Evolutionary conservation across 2,888 invertebrate species (phyloP).

Genomic region (Acleris holmiana): DNA sequence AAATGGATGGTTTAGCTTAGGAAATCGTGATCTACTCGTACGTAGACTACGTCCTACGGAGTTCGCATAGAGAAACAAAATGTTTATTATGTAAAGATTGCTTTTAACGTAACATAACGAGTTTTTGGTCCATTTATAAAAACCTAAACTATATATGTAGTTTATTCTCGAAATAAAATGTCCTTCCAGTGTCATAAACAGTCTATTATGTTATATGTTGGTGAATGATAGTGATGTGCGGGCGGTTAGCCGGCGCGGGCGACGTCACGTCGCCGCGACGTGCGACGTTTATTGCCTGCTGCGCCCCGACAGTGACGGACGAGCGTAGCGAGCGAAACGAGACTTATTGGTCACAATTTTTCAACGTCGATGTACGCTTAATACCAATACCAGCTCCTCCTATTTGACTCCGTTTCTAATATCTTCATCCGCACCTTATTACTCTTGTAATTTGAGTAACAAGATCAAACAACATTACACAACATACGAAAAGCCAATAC

Average conservation of each 20-base stretch:
- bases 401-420: slow-evolving; percentile 57
- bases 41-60: too few relatives aligned
- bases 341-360: slow-evolving; percentile 76
- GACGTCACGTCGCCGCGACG: slow-evolving; percentile 40
- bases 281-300: slow-evolving; percentile 63
- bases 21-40: too few relatives aligned
- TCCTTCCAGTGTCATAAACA: too few relatives aligned
- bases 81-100: too few relatives aligned
- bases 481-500: slow-evolving; percentile 11
- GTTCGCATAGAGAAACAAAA: too few relatives aligned
- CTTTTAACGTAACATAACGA: too few relatives aligned
- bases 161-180: too few relatives aligned
- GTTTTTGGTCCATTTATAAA: too few relatives aligned
- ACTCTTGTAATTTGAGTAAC: slow-evolving; percentile 13
- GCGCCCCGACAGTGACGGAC: slow-evolving; percentile 71
- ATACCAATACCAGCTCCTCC: slow-evolving; percentile 54
- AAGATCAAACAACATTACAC: slow-evolving; percentile 23
- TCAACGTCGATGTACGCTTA: slow-evolving; percentile 66
- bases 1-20: too few relatives aligned
- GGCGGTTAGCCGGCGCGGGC: slow-evolving; percentile 30
- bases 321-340: slow-evolving; percentile 66
- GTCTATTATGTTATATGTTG: background rate
- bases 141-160: too few relatives aligned
- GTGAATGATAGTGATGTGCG: slow-evolving; percentile 26
- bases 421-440: slow-evolving; percentile 40